Percentiles rank a stretch among this genome's conserved stretches.
These are phyloP conservation scores for Thermophis baileyi DNA, from an alignment of 2,113 vertebrate species.

Conservation along the genomic window DNA sequence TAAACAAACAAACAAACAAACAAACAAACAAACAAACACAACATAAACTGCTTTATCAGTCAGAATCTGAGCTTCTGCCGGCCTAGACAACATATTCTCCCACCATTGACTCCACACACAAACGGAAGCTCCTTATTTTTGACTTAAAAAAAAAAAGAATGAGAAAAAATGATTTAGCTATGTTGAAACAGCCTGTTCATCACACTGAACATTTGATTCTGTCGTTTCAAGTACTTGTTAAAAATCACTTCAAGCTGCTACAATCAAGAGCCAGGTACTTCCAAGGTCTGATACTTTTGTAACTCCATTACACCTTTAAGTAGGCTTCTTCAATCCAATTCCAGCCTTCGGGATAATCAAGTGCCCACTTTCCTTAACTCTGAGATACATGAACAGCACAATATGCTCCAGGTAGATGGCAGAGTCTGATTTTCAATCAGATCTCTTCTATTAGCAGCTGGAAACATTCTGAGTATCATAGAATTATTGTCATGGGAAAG, in stretches of 20 bases:
- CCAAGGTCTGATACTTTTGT: constrained; percentile 74
- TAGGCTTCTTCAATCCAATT: constrained; percentile 77
- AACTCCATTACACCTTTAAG: constrained; percentile 75
- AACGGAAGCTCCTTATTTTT: constrained; percentile 70
- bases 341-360: constrained; percentile 79
- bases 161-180: constrained; percentile 75
- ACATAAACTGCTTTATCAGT: no score
- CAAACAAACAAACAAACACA: no score
- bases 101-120: constrained; percentile 42
- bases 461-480: constrained; percentile 67
- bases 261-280: constrained; percentile 79
- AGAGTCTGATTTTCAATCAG: constrained; percentile 76
- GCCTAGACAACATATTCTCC: no score
- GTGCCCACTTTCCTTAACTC: constrained; percentile 78
- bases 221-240: constrained; percentile 79
- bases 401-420: constrained; percentile 63
- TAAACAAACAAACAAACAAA: no score
- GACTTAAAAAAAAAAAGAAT: constrained; percentile 56
- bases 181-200: constrained; percentile 77
- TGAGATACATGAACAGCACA: constrained; percentile 66
- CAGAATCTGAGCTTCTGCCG: no score
- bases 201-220: constrained; percentile 77
- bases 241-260: constrained; percentile 82
- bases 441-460: constrained; percentile 64
- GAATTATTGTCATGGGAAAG: constrained; percentile 50